Evolutionary conservation across 1,140 invertebrate species (phyloP).

Genomic region (Parapsyche elsis): DNA sequence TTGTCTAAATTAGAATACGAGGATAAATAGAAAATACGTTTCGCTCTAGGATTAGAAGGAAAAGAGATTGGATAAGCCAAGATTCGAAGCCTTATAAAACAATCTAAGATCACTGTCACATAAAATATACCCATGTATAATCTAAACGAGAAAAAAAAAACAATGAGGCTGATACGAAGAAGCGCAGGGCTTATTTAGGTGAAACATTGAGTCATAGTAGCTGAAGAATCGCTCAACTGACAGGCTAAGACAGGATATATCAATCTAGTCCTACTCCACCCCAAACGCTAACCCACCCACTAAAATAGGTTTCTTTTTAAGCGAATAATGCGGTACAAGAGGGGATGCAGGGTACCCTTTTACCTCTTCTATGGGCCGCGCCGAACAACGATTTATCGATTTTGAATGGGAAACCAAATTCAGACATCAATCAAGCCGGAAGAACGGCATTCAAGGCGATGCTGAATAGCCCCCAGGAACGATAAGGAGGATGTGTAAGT

Average conservation of each 20-base stretch:
- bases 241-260: conserved; percentile 38
- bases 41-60: background rate
- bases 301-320: conserved; percentile 17
- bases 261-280: conserved; percentile 6
- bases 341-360: background rate
- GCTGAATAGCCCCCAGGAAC: too few species aligned
- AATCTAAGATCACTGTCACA: background rate
- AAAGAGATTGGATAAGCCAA: background rate
- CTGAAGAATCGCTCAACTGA: conserved; percentile 28
- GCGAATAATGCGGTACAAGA: conserved; percentile 10
- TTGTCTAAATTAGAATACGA: too few species aligned
- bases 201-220: conserved; percentile 26
- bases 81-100: background rate
- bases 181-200: conserved; percentile 20
- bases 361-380: background rate
- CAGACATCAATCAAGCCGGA: conserved; percentile 16
- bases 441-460: background rate
- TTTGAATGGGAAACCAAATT: conserved; percentile 27
- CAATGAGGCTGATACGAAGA: background rate
- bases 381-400: conserved; percentile 13
- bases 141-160: conserved; percentile 1
- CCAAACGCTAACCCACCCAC: background rate
- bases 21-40: too few species aligned
- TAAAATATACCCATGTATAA: background rate
- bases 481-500: background rate